Evolutionary conservation across 2,888 invertebrate species (phyloP), one percentile per base, ranked within the genome.

Genomic region (Frankliniella intonsa): DNA sequence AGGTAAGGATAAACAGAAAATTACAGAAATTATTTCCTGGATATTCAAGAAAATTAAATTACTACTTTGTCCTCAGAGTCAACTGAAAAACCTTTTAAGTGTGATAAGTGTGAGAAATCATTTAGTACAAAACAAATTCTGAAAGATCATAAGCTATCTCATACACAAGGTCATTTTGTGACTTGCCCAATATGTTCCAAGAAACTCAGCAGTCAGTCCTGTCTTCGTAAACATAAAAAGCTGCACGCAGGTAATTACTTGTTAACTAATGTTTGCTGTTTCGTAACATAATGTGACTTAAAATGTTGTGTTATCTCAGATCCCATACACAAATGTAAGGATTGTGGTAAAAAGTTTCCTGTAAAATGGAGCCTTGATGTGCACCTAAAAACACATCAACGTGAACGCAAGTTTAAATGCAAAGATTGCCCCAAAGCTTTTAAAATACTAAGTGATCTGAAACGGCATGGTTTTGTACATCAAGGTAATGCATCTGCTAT

Each of bases 271-370:
- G 38, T 5, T 38, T 38, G n/a, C 55, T 55, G 3, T 55, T 62
- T 62, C 38, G 5, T 38, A 38, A 38, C 38, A 38, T 38, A 38
- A 38, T 10, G 14, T 55, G 11, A 19, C 55, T 19, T 55, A 12
- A 25, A 25, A 25, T 9, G 3, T 25, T 76, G 69, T 25, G 69
- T 25, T 55, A n/a, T 69, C 22, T 25, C 9, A 76, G 69, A 76
- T 1, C 69, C 69, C 22, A 25, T 76, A 9, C 69, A 76, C 25
- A 76, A 76, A 10, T 76, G 69, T 76, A 76, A 76, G 25, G 69
- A 76, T 76, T 76, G 69, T 76, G 69, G 69, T 0, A 76, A 76
- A 25, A 76, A 76, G 25, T 76, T 76, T 76, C 69, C 69, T 76
- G 69, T 76, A 22, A 76, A 76, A 76, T n/a, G 69, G 25, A 76